Percentiles rank a stretch among this genome's conserved stretches.
Conservation (phyloP, 2,797 vertebrate species). For the Myiotriccus ornatus region DNA sequence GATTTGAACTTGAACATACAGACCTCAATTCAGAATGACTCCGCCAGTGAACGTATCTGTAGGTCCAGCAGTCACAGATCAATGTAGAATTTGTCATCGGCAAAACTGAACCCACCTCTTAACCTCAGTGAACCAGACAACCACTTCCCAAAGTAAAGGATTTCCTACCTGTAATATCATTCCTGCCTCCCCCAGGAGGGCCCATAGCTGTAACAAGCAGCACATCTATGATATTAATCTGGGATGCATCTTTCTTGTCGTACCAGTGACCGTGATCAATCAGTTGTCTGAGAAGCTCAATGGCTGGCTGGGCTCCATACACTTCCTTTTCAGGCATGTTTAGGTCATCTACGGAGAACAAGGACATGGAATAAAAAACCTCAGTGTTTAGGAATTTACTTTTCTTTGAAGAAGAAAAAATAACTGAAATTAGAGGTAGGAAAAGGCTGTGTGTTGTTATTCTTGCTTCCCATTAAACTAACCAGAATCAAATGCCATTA, state of each 20-base stretch:
- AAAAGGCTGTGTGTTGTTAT: neutral
- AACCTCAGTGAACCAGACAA: neutral
- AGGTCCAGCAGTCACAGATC: neutral
- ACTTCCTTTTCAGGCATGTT: conserved; percentile 95
- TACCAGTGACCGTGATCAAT: conserved; percentile 93
- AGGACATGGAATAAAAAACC: neutral
- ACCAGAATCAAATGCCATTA: neutral
- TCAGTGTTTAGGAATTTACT: neutral
- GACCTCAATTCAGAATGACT: neutral
- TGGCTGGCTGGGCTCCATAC: conserved; percentile 93
- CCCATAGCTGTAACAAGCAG: conserved; percentile 90
- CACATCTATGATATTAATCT: conserved; percentile 81
- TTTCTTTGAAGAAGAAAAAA: neutral
- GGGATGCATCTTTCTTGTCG: conserved; percentile 88
- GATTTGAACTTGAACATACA: neutral
- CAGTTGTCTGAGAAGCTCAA: conserved; percentile 91
- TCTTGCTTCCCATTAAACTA: neutral
- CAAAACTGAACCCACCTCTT: neutral
- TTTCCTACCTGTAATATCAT: conserved; percentile 88
- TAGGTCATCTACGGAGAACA: conserved; percentile 84
- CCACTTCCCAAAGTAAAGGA: accelerated
- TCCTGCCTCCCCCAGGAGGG: conserved; percentile 92
- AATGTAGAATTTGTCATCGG: neutral
- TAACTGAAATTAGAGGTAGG: neutral
- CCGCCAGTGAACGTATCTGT: neutral